Conservation (phyloP, 2,113 vertebrate species). For the Dasyornis broadbenti region DNA sequence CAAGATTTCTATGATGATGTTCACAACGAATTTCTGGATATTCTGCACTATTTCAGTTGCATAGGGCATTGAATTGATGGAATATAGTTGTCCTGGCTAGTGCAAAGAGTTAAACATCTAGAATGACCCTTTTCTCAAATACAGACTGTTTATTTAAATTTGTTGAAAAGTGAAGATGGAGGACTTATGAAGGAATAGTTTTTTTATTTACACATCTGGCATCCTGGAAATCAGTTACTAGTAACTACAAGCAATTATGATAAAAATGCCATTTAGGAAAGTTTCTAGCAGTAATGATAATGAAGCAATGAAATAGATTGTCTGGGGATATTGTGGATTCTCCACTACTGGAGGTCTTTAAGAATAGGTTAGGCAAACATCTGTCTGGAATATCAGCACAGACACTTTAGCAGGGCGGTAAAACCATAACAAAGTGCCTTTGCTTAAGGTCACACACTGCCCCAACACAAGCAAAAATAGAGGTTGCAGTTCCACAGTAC, state of each 20-base stretch:
- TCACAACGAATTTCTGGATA: neutral
- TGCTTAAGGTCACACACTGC: neutral
- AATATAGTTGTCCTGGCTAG: neutral
- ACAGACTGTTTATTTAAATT: neutral
- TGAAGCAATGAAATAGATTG: constrained; percentile 33
- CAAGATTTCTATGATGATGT: neutral
- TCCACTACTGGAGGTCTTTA: constrained; percentile 19
- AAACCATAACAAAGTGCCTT: neutral
- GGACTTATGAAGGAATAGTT: neutral
- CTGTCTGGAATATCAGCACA: neutral
- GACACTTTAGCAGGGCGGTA: neutral
- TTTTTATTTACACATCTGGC: constrained; percentile 3
- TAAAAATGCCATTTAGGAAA: constrained; percentile 3
- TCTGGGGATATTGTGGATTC: constrained; percentile 24
- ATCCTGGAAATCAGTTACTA: neutral
- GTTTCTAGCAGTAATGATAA: constrained; percentile 31
- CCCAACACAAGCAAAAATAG: neutral
- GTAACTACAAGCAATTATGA: constrained; percentile 3
- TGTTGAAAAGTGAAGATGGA: neutral
- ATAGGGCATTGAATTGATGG: neutral
- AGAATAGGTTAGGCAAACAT: constrained; percentile 21
- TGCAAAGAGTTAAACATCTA: neutral
- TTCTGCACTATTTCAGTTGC: neutral
- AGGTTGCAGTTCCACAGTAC: neutral
- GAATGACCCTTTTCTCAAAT: neutral